These are phyloP conservation scores for Threskiornis aethiopicus DNA, from an alignment of 2,797 vertebrate species.

Conservation along the genomic window DNA sequence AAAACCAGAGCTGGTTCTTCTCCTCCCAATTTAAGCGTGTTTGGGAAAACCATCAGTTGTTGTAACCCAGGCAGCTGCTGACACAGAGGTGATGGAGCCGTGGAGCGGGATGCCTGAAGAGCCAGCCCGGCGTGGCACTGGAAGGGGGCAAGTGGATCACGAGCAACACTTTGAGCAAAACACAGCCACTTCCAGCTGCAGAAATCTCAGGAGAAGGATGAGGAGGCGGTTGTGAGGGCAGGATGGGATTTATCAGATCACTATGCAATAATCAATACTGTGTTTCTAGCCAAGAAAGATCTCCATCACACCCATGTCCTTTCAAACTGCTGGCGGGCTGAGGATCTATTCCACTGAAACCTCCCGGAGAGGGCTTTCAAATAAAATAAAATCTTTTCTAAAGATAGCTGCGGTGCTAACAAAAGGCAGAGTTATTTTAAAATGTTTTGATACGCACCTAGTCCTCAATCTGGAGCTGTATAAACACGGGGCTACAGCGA, in stretches of 20 bases:
- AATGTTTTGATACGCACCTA: background rate
- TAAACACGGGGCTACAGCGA: background rate
- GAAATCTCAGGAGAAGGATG: background rate
- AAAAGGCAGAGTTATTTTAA: conserved; percentile 33
- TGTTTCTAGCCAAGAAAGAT: background rate
- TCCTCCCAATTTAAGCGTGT: background rate
- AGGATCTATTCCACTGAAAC: background rate
- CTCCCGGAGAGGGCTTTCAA: background rate
- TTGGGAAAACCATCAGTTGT: background rate
- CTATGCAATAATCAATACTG: background rate
- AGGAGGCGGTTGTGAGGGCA: fast-evolving
- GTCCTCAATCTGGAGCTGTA: background rate
- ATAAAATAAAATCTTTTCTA: background rate
- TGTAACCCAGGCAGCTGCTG: background rate
- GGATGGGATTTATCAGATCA: background rate
- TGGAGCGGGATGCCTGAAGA: fast-evolving
- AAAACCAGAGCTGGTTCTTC: background rate
- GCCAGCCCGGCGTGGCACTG: background rate
- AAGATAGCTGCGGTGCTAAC: conserved; percentile 14
- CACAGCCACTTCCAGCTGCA: background rate
- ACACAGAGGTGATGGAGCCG: background rate
- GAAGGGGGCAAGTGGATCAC: background rate
- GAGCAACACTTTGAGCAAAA: background rate
- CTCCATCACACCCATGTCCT: background rate
- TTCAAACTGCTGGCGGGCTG: background rate